phyloP scores from a whole-genome alignment of 2,113 vertebrate species.

The Mugil cephalus region DNA sequence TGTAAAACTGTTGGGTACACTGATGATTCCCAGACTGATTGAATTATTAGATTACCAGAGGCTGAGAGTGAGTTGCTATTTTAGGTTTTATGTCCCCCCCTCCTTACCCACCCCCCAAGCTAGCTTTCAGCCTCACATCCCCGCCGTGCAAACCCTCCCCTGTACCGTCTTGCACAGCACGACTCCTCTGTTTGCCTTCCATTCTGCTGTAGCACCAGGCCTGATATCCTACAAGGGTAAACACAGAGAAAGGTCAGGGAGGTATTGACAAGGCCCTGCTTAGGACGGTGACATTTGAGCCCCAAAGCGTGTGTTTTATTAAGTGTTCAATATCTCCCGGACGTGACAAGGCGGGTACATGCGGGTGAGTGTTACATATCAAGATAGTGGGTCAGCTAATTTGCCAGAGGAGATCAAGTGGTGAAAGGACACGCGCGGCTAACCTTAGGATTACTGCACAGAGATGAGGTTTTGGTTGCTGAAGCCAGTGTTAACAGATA shows the following conservation, averaged over 20 bases:
- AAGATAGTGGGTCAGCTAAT: conserved; percentile 51
- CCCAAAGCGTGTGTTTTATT: conserved; percentile 66
- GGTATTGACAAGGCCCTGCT: conserved; percentile 72
- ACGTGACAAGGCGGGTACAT: conserved; percentile 33
- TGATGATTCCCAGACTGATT: neutral
- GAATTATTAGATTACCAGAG: neutral
- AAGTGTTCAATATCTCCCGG: conserved; percentile 73
- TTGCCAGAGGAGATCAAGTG: conserved; percentile 47
- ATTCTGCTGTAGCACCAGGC: conserved; percentile 43
- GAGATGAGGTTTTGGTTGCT: conserved; percentile 14
- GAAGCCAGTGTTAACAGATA: conserved; percentile 27
- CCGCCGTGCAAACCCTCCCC: conserved; percentile 4
- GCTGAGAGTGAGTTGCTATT: conserved; percentile 30
- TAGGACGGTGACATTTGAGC: conserved; percentile 81
- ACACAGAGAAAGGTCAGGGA: conserved; percentile 77
- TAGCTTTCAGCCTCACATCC: neutral
- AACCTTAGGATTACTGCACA: conserved; percentile 34
- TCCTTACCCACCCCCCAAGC: too few species aligned
- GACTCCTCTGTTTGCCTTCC: conserved; percentile 54
- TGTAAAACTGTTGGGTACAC: too few species aligned
- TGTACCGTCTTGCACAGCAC: conserved; percentile 39
- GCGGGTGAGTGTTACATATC: conserved; percentile 37
- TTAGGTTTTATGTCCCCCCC: neutral
- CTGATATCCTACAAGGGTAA: conserved; percentile 72
- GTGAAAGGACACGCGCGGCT: conserved; percentile 26